Base-by-base conservation (phyloP, 2,113 vertebrate genomes). In the Atlantisia rogersi region DNA sequence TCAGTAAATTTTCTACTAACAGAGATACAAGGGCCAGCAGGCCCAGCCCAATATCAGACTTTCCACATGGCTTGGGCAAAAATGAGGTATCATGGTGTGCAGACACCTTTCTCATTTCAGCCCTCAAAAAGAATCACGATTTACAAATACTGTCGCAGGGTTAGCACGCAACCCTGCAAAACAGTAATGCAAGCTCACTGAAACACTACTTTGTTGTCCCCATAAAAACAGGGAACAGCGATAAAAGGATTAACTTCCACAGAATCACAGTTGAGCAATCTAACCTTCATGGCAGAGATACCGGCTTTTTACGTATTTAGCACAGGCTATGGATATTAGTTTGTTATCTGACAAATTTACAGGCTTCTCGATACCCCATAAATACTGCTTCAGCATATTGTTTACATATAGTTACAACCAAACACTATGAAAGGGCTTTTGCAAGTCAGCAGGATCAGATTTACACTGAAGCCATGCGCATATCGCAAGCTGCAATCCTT, bases 221-320 rank as follows among this genome's bases (percentile, higher is more conserved):
- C 48, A 48, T 48, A 48, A 48, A 48, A 48, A 75, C 1, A 20
- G 0, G 24, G n/a, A 93, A 58, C 44, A 37, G 69, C 80, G 93
- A 77, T 92, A 93, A 93, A 95, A 91, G 70, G 74, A 95, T 92
- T 93, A 90, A 62, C 80, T 76, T 76, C 53, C 65, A 92, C 52
- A 76, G 56, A 84, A 28, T 18, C n/a, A 53, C 32, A 92, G 17
- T 2, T 88, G 65, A 94, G 58, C 78, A 82, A 80, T 58, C 37
- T 91, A 82, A 94, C 82, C 56, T 94, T 59, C 42, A 11, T 25
- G 29, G 48, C 62, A 81, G 40, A 83, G 58, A 86, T 42, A 81
- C 4, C 59, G 65, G 24, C 7, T 64, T 71, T 88, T 94, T 65
- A 73, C 53, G n/a, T 78, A 90, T 88, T 96, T 90, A 93, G 65